phyloP scores from a whole-genome alignment of 2,113 vertebrate species.

The Macquaria ambigua region DNA sequence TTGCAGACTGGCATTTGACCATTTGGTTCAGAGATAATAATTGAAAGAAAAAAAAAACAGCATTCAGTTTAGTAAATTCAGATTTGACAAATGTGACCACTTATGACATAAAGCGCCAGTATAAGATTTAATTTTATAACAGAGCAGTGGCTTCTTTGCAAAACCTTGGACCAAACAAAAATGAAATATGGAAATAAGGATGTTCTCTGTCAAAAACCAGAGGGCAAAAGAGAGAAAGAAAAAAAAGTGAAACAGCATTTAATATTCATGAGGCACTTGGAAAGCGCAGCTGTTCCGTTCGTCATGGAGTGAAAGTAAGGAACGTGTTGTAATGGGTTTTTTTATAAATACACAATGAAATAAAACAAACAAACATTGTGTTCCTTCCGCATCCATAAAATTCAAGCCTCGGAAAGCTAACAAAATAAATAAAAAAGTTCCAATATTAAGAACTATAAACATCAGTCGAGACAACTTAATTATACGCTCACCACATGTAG shows the following conservation, averaged over 20 bases:
- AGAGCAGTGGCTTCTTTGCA: background rate
- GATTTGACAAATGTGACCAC: background rate
- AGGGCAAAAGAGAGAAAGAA: background rate
- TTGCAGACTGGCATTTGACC: background rate
- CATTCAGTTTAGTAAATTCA: background rate
- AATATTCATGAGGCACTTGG: slow-evolving; percentile 73
- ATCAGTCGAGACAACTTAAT: slow-evolving; percentile 49
- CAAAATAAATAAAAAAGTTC: slow-evolving; percentile 77
- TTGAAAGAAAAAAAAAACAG: background rate
- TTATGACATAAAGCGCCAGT: slow-evolving; percentile 1
- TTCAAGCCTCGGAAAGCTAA: slow-evolving; percentile 49
- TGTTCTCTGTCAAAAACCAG: slow-evolving; percentile 17
- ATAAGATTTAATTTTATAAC: background rate
- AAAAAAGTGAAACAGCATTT: slow-evolving; percentile 38
- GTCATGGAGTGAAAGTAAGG: slow-evolving; percentile 50
- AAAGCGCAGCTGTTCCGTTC: slow-evolving; percentile 42
- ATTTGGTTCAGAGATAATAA: slow-evolving; percentile 6
- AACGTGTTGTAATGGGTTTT: slow-evolving; percentile 58
- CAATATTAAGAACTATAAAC: slow-evolving; percentile 68
- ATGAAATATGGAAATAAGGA: background rate
- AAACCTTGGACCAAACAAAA: background rate
- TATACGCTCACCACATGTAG: slow-evolving; percentile 9
- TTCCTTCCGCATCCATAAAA: slow-evolving; percentile 65
- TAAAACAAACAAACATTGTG: slow-evolving; percentile 64
- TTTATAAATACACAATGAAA: slow-evolving; percentile 64